Conservation (phyloP, 2,113 vertebrate genomes). For the Alosa alosa region DNA sequence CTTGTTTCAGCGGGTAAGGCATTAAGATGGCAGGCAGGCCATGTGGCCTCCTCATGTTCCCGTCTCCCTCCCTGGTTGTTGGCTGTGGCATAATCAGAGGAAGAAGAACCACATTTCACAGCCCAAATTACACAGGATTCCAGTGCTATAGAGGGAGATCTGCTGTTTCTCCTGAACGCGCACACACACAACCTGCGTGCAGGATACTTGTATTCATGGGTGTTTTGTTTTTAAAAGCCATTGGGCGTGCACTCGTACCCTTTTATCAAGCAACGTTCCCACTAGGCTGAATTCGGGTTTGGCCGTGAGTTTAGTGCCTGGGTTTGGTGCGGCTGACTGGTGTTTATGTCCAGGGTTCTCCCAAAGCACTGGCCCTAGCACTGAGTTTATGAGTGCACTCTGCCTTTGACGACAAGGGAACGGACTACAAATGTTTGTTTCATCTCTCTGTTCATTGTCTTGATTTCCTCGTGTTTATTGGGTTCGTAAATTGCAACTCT, state of each 20-base stretch:
- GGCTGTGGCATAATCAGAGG: constrained; percentile 64
- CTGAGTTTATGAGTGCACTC: background rate
- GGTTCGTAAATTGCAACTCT: constrained; percentile 44
- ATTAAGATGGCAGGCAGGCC: background rate
- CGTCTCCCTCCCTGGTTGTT: constrained; percentile 48
- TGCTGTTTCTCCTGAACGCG: background rate
- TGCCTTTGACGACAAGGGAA: background rate
- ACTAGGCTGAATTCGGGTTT: background rate
- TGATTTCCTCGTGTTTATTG: constrained; percentile 31
- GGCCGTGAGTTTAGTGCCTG: background rate
- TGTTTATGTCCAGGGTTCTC: background rate
- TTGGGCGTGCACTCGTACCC: constrained; percentile 33
- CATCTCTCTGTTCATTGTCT: background rate
- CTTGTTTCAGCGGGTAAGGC: background rate
- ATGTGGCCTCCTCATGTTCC: constrained; percentile 9
- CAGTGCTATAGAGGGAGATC: constrained; percentile 27
- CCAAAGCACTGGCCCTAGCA: background rate
- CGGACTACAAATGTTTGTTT: background rate
- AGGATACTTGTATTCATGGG: background rate
- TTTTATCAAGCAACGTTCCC: constrained; percentile 32
- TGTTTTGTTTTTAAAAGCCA: constrained; percentile 31
- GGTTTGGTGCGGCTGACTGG: background rate
- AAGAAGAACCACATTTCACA: constrained; percentile 66
- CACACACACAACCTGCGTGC: background rate
- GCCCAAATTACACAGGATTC: constrained; percentile 59